phyloP scores from a whole-genome alignment of 2,113 vertebrate species.

The Naja naja region DNA sequence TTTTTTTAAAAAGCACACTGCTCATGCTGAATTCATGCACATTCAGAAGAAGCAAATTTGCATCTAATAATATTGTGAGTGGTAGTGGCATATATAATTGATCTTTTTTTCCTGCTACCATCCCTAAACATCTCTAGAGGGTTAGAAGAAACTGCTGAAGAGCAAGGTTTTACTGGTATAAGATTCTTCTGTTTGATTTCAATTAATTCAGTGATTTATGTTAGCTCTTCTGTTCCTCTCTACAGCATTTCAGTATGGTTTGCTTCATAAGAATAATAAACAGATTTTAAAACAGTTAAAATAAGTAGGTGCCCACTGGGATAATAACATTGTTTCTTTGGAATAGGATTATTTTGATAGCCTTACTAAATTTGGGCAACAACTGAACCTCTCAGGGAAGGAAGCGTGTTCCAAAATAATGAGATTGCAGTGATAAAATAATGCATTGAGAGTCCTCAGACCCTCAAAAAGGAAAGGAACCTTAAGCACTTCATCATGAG shows the following conservation, averaged over 20 bases:
- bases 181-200: not conserved
- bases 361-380: not conserved
- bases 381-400: not conserved
- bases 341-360: not conserved
- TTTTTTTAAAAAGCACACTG: not conserved
- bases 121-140: not conserved
- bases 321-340: not conserved
- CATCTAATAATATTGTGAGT: not conserved
- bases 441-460: not conserved
- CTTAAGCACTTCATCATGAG: not conserved
- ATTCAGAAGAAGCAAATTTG: not conserved
- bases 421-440: not conserved
- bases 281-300: not conserved
- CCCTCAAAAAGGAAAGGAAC: not conserved
- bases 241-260: not conserved
- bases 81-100: not conserved
- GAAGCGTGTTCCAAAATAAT: not conserved
- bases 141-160: not conserved
- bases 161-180: no score
- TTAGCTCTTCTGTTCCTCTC: not conserved
- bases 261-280: not conserved
- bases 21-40: not conserved
- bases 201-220: not conserved
- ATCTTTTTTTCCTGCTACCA: not conserved
- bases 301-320: not conserved